Evolutionary conservation across 35 echinoderm and acorn worm genomes (phyloP).

Genomic region (Eucidaris tribuloides): DNA sequence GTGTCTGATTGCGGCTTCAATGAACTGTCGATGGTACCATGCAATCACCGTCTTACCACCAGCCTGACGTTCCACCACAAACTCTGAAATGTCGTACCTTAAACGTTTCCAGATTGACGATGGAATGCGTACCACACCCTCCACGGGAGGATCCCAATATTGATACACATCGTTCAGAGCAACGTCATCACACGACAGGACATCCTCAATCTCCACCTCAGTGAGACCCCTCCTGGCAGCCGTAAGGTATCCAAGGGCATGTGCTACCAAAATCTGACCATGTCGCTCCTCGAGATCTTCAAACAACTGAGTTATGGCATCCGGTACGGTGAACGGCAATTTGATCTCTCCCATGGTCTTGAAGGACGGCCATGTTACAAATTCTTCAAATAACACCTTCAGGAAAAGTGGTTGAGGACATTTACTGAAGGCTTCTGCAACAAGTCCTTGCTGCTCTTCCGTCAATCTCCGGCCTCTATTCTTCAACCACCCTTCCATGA

Average conservation of each 20-base stretch:
- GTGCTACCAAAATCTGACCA: constrained; percentile 57
- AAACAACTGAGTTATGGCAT: constrained; percentile 63
- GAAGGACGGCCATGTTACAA: constrained; percentile 75
- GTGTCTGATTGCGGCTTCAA: constrained; percentile 58
- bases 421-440: constrained; percentile 38
- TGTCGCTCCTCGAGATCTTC: constrained; percentile 67
- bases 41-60: constrained; percentile 86
- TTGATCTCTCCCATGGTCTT: not conserved
- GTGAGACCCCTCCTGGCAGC: constrained; percentile 72
- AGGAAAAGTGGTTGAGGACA: constrained; percentile 82
- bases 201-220: constrained; percentile 69
- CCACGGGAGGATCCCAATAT: constrained; percentile 87
- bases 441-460: constrained; percentile 34
- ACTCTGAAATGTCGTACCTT: constrained; percentile 66
- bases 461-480: constrained; percentile 41
- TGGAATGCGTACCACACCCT: constrained; percentile 69
- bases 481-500: constrained; percentile 68
- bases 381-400: constrained; percentile 75
- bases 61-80: constrained; percentile 62
- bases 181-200: constrained; percentile 86
- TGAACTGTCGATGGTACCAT: constrained; percentile 93
- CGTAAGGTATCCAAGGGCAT: constrained; percentile 70
- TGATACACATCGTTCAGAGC: constrained; percentile 85
- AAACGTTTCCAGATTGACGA: constrained; percentile 80
- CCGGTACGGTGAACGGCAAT: constrained; percentile 44